phyloP scores from a whole-genome alignment of 2,888 invertebrate species.

The Ornithoptera priamus region DNA sequence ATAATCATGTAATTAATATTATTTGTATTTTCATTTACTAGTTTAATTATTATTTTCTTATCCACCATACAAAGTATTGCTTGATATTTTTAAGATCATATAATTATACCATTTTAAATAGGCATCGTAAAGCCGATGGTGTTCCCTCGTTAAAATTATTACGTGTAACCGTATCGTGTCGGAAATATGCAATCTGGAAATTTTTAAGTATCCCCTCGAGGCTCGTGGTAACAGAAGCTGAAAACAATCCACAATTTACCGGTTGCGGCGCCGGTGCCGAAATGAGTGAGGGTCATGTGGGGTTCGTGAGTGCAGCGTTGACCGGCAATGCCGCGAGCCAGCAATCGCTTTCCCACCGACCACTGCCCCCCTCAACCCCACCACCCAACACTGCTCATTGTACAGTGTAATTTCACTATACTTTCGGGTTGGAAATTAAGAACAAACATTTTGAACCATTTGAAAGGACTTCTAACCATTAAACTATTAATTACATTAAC shows the following conservation, averaged over 20 bases:
- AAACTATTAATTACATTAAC: neutral
- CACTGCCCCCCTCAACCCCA: constrained; percentile 23
- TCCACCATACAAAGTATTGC: too few species aligned
- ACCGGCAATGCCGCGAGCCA: constrained; percentile 75
- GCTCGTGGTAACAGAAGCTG: constrained; percentile 71
- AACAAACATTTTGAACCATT: neutral
- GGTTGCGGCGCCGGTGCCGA: constrained; percentile 64
- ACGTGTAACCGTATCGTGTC: neutral
- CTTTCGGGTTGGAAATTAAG: neutral
- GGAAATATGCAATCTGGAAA: constrained; percentile 53
- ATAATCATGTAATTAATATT: too few species aligned
- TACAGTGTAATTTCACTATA: neutral
- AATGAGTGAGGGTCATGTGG: constrained; percentile 61
- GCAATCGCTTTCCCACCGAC: constrained; percentile 67
- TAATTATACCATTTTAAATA: neutral
- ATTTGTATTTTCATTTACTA: too few species aligned
- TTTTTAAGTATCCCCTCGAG: constrained; percentile 41
- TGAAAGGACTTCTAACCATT: neutral
- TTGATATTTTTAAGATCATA: neutral
- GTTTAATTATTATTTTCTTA: too few species aligned
- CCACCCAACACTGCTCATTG: neutral
- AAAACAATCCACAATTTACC: constrained; percentile 72
- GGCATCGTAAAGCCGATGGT: neutral
- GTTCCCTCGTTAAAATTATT: neutral
- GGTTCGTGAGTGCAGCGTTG: constrained; percentile 71